phyloP scores from a whole-genome alignment of 2,113 vertebrate species.

The Redunca redunca region DNA sequence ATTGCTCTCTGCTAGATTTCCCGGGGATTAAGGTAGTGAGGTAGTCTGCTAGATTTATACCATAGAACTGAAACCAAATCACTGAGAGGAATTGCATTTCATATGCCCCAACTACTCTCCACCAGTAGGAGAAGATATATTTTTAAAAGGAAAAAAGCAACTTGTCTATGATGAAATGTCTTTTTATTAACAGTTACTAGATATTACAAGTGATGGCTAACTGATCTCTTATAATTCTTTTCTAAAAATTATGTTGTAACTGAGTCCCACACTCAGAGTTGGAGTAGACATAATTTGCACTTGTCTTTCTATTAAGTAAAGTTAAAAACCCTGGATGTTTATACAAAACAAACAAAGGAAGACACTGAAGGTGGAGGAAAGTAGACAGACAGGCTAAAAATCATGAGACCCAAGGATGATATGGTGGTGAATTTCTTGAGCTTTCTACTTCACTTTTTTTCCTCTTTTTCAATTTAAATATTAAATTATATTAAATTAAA shows the following conservation, averaged over 20 bases:
- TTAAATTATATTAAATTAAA: background rate
- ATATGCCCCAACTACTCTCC: background rate
- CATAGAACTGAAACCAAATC: background rate
- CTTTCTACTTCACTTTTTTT: background rate
- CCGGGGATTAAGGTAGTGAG: background rate
- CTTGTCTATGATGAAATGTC: background rate
- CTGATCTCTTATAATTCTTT: background rate
- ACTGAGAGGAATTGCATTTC: background rate
- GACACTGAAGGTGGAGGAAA: background rate
- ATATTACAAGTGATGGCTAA: background rate
- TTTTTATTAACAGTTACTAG: background rate
- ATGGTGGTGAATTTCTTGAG: background rate
- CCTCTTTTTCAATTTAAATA: background rate
- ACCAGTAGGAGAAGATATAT: background rate
- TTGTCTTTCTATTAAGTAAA: background rate
- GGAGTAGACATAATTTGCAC: background rate
- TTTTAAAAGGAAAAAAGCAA: background rate
- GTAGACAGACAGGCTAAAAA: background rate
- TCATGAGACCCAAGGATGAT: background rate
- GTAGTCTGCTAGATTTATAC: background rate
- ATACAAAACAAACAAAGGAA: background rate
- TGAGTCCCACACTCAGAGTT: background rate
- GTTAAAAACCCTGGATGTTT: background rate
- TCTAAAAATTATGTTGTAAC: background rate
- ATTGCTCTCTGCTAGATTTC: background rate